Conservation (phyloP, 1,140 invertebrate genomes). For the Metopolophium dirhodum region DNA sequence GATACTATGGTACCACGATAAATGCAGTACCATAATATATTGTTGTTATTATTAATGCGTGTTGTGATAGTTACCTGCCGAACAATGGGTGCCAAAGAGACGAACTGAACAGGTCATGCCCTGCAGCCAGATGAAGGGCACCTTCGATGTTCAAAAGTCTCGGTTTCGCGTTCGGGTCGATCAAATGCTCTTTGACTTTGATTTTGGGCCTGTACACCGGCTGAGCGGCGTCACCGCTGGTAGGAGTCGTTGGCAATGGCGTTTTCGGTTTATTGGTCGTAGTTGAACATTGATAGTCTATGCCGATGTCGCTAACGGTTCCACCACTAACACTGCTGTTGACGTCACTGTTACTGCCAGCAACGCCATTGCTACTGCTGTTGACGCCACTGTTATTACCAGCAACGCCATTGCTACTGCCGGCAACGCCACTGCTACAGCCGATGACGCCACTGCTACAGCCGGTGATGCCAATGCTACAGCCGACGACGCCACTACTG, state of each 20-base stretch:
- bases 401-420: background rate
- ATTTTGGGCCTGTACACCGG: conserved; percentile 62
- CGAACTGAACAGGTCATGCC: conserved; percentile 15
- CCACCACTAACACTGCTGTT: too few relatives aligned
- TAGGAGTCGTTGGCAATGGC: background rate
- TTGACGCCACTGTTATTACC: background rate
- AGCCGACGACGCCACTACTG: conserved; percentile 47
- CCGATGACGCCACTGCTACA: background rate
- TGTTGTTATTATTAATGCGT: background rate
- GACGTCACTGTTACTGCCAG: background rate
- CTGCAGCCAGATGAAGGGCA: conserved; percentile 8
- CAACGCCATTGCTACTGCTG: background rate
- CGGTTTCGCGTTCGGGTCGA: conserved; percentile 62
- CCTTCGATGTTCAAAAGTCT: conserved; percentile 61
- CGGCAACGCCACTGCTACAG: conserved; percentile 57
- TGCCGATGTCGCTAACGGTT: background rate
- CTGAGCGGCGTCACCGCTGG: conserved; percentile 44
- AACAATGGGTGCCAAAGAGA: conserved; percentile 34
- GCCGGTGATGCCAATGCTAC: background rate
- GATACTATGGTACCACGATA: background rate
- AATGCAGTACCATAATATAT: background rate
- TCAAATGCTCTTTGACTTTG: conserved; percentile 64
- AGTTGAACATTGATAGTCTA: conserved; percentile 56
- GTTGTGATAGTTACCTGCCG: background rate
- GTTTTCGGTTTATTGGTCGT: background rate